These are phyloP conservation scores for Carapus acus DNA, from an alignment of 2,797 vertebrate genomes.

Conservation along the genomic window DNA sequence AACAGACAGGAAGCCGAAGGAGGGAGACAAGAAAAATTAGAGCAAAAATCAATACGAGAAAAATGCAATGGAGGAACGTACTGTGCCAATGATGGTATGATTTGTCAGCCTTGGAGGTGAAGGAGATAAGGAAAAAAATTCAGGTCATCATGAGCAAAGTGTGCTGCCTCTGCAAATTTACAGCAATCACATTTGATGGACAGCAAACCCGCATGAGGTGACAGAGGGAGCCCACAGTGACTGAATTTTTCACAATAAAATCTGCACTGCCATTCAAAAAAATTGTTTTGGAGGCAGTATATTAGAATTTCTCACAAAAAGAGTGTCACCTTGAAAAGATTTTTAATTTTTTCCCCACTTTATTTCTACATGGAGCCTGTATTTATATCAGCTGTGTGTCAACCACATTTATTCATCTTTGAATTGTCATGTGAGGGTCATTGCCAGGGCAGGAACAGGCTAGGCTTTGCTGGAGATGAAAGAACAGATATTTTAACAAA, in stretches of 20 bases:
- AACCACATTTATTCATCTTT: not conserved
- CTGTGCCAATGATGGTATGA: conserved; percentile 19
- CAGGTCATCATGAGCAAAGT: not conserved
- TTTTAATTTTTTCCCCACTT: not conserved
- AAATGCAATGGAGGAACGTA: conserved; percentile 13
- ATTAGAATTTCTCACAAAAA: conserved; percentile 1
- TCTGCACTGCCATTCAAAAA: not conserved
- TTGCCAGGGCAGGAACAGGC: conserved; percentile 3
- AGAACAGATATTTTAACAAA: conserved; percentile 14
- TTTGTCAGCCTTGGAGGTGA: conserved; percentile 7
- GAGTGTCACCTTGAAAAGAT: not conserved
- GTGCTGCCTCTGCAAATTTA: conserved; percentile 14
- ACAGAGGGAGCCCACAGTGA: conserved; percentile 6
- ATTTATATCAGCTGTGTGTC: not conserved
- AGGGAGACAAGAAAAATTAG: not conserved
- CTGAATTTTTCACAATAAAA: conserved; percentile 4
- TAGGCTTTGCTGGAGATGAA: not conserved
- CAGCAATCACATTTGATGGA: conserved; percentile 7
- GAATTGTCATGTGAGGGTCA: not conserved
- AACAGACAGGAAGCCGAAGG: not conserved
- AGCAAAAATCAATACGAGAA: conserved; percentile 22
- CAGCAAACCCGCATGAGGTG: not conserved
- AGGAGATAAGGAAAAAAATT: not conserved
- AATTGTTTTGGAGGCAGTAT: not conserved
- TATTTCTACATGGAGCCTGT: not conserved